These are phyloP conservation scores for Pimpla rufipes DNA, from an alignment of 2,888 invertebrate genomes.

Conservation along the genomic window DNA sequence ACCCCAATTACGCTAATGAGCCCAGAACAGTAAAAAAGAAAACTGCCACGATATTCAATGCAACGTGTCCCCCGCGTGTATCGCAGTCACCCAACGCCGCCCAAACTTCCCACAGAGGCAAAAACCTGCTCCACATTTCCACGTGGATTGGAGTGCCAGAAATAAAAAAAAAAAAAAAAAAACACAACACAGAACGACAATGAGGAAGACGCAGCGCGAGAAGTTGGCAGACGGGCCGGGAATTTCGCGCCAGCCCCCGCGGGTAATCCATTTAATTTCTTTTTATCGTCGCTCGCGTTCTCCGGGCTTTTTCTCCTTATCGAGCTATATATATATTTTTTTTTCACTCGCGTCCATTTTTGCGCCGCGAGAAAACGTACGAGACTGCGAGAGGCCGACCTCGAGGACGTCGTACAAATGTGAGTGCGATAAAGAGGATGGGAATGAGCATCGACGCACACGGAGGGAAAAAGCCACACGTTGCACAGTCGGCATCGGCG, in stretches of 20 bases:
- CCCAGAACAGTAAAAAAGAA: not conserved
- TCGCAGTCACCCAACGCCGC: not conserved
- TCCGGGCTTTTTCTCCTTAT: constrained; percentile 50
- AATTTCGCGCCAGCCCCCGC: constrained; percentile 36
- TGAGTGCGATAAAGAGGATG: constrained; percentile 34
- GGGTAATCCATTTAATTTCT: constrained; percentile 65
- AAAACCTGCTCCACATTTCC: not conserved
- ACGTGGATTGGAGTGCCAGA: constrained; percentile 3
- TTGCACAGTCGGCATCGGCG: constrained; percentile 51
- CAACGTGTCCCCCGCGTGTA: not conserved
- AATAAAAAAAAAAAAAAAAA: constrained; percentile 18
- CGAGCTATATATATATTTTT: not conserved
- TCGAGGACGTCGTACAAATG: not conserved
- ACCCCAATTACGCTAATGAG: too few relatives aligned
- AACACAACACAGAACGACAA: constrained; percentile 5
- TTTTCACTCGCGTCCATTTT: constrained; percentile 38
- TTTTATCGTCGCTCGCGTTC: constrained; percentile 46
- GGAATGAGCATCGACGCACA: constrained; percentile 22
- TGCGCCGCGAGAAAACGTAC: constrained; percentile 52
- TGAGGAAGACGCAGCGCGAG: not conserved
- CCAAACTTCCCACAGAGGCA: not conserved
- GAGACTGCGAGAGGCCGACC: constrained; percentile 15
- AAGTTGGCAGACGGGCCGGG: constrained; percentile 43
- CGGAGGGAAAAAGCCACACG: constrained; percentile 17
- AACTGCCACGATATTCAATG: not conserved